Evolutionary conservation across 2,888 invertebrate species (phyloP).

Genomic region (Plagodis dolabraria): DNA sequence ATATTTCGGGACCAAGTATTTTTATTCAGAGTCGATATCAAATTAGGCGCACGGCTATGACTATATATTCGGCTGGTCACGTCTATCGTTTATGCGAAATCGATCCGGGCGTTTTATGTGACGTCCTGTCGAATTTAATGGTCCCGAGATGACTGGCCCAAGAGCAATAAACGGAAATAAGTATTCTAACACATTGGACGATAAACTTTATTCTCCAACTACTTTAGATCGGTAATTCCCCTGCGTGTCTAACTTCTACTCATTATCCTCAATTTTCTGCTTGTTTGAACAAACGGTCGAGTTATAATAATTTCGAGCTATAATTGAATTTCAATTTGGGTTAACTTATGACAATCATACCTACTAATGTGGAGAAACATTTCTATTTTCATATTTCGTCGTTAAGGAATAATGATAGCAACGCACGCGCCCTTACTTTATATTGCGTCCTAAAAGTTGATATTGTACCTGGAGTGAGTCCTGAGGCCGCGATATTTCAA

Average conservation of each 20-base stretch:
- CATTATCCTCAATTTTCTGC: conserved; percentile 22
- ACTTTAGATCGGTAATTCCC: conserved; percentile 42
- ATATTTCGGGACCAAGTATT: neutral
- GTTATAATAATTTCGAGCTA: conserved; percentile 40
- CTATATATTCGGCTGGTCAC: conserved; percentile 65
- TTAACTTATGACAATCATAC: conserved; percentile 27
- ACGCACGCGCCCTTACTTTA: conserved; percentile 30
- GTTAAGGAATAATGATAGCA: conserved; percentile 27
- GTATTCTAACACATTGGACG: conserved; percentile 78
- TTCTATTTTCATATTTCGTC: conserved; percentile 33
- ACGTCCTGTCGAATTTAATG: conserved; percentile 81
- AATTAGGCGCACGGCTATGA: conserved; percentile 65
- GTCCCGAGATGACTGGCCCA: conserved; percentile 77
- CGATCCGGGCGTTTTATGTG: conserved; percentile 80
- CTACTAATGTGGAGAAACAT: conserved; percentile 33
- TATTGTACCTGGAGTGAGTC: conserved; percentile 57
- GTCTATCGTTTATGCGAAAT: conserved; percentile 83
- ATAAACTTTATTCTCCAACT: conserved; percentile 72
- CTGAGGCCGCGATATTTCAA: conserved; percentile 68
- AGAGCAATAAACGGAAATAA: conserved; percentile 78
- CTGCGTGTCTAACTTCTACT: conserved; percentile 18
- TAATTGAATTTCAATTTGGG: conserved; percentile 48
- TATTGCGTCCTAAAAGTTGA: conserved; percentile 45
- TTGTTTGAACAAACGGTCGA: conserved; percentile 15
- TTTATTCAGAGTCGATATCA: conserved; percentile 45